These are phyloP conservation scores for Drosophila anomelani DNA, from an alignment of 2,888 invertebrate species.

Conservation along the genomic window DNA sequence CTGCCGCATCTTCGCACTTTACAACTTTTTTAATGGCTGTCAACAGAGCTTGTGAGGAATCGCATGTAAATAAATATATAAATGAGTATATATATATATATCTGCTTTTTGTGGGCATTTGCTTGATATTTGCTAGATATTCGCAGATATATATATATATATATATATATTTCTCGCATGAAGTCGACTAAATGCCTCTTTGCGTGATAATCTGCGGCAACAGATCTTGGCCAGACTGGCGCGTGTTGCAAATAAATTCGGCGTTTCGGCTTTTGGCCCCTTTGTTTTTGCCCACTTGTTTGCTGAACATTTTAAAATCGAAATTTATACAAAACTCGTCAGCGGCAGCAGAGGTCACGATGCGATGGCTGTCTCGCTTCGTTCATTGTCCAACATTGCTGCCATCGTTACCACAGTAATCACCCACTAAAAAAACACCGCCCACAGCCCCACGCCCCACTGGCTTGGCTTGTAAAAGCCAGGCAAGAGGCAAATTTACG, in stretches of 20 bases:
- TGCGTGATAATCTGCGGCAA: conserved; percentile 41
- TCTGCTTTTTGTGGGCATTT: not conserved
- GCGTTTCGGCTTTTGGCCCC: conserved; percentile 32
- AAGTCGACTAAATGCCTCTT: conserved; percentile 41
- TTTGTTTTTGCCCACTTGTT: conserved; percentile 62
- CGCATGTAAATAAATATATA: not conserved
- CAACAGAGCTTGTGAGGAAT: conserved; percentile 4
- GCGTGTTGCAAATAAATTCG: conserved; percentile 72
- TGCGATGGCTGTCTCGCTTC: conserved; percentile 39
- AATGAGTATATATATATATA: not conserved
- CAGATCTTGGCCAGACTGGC: conserved; percentile 59
- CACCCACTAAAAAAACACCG: conserved; percentile 6
- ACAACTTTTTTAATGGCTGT: conserved; percentile 38
- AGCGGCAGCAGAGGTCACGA: conserved; percentile 63
- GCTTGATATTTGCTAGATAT: not conserved
- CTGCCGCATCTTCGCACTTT: conserved; percentile 13
- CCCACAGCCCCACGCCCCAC: not conserved
- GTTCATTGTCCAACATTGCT: conserved; percentile 65
- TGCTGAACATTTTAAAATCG: conserved; percentile 69
- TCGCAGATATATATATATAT: not conserved
- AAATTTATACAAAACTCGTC: conserved; percentile 50
- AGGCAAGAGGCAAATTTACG: conserved; percentile 69
- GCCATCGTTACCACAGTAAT: conserved; percentile 28
- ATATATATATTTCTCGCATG: not conserved
- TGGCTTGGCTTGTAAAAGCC: conserved; percentile 50